phyloP scores from a whole-genome alignment of 2,113 vertebrate genomes.

The Sprattus sprattus region DNA sequence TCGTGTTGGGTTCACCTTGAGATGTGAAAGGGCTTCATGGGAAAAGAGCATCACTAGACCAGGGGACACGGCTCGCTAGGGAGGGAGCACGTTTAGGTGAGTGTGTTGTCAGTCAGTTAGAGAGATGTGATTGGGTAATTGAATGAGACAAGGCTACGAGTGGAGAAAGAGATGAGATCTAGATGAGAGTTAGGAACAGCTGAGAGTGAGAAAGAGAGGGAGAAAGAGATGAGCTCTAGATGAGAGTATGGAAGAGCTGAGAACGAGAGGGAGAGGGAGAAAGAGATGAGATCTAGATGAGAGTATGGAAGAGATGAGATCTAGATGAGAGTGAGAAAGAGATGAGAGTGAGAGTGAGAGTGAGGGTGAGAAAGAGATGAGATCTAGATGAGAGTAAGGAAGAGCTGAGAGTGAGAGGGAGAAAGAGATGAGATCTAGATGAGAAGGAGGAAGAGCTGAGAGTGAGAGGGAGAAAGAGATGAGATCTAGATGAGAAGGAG shows the following conservation, averaged over 20 bases:
- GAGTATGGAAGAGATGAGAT: too few species aligned
- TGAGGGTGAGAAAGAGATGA: neutral
- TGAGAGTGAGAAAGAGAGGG: neutral
- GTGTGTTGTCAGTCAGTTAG: too few species aligned
- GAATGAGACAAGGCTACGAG: too few species aligned
- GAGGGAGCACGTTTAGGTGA: neutral
- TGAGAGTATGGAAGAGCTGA: constrained; percentile 10
- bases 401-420: neutral
- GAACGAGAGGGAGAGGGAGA: constrained; percentile 7
- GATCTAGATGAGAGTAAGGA: neutral
- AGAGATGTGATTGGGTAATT: too few species aligned
- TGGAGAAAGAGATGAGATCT: too few species aligned
- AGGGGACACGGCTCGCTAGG: neutral
- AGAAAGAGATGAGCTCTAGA: constrained; percentile 28
- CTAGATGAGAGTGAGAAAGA: too few species aligned
- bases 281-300: neutral
- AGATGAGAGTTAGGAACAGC: too few species aligned
- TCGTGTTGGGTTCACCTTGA: too few species aligned
- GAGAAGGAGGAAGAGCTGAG: neutral
- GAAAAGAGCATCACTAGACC: neutral
- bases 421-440: neutral
- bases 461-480: neutral
- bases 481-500: too few species aligned
- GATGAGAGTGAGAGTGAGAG: neutral
- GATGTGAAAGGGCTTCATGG: neutral